Evolutionary conservation across 2,113 vertebrate genomes (phyloP).

Genomic region (Rhinoptilus africanus): DNA sequence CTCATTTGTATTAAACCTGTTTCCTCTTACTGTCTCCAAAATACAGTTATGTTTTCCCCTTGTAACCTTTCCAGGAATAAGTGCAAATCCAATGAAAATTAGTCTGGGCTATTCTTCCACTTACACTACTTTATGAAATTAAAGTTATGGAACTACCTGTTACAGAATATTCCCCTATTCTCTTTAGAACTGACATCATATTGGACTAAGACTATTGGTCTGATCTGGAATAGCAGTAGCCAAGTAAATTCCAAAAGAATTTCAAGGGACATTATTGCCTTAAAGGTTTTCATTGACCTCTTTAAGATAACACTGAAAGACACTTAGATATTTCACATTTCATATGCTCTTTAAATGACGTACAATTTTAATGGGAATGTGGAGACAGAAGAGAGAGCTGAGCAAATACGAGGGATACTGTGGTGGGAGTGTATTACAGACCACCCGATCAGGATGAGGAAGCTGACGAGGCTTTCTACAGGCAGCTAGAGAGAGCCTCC

Average conservation of each 20-base stretch:
- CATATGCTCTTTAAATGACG: not conserved
- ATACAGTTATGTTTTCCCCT: not conserved
- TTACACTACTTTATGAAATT: not conserved
- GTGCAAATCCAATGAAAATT: not conserved
- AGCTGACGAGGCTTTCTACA: too few relatives aligned
- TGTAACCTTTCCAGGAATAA: not conserved
- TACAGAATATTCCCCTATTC: not conserved
- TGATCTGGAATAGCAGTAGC: not conserved
- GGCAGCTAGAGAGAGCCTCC: not conserved
- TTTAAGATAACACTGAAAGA: not conserved
- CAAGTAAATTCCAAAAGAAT: not conserved
- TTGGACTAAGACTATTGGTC: not conserved
- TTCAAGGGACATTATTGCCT: not conserved
- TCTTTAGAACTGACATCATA: not conserved
- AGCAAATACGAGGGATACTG: too few relatives aligned
- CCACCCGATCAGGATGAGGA: too few relatives aligned
- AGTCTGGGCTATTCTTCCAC: not conserved
- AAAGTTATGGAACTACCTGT: not conserved
- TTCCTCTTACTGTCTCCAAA: not conserved
- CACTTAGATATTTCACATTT: not conserved
- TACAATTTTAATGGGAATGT: not conserved
- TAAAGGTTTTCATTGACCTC: not conserved
- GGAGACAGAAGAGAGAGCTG: not conserved
- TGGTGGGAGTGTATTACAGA: too few relatives aligned
- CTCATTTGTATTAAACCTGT: not conserved